Evolutionary conservation across 1,140 invertebrate species (phyloP).

Genomic region (Lineus longissimus): DNA sequence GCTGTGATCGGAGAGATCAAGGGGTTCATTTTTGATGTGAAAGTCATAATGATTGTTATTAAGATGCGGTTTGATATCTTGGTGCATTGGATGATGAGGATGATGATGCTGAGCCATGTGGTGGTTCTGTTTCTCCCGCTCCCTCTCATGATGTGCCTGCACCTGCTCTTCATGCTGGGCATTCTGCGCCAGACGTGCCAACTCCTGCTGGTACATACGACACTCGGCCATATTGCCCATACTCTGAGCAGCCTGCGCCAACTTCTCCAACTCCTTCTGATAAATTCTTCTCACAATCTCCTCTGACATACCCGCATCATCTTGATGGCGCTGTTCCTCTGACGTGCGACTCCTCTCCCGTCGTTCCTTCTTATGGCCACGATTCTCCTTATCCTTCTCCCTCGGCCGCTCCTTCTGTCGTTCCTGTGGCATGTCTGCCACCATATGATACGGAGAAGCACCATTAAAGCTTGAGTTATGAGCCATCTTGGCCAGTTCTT

Average conservation of each 20-base stretch:
- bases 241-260: slow-evolving; percentile 64
- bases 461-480: slow-evolving; percentile 14
- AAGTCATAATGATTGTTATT: too few relatives aligned
- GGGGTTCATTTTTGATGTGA: not conserved
- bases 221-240: slow-evolving; percentile 64
- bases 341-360: slow-evolving; percentile 61
- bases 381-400: not conserved
- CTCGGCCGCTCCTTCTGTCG: not conserved
- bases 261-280: slow-evolving; percentile 89
- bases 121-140: not conserved
- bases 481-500: slow-evolving; percentile 42
- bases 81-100: not conserved
- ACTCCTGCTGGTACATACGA: slow-evolving; percentile 86
- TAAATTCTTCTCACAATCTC: slow-evolving; percentile 96
- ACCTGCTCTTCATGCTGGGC: slow-evolving; percentile 18
- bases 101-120: not conserved
- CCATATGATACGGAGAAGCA: not conserved
- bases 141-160: not conserved
- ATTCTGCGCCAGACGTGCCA: slow-evolving; percentile 69
- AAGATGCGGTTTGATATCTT: not conserved
- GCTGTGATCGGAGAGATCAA: slow-evolving; percentile 14
- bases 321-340: slow-evolving; percentile 65
- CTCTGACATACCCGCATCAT: slow-evolving; percentile 89
- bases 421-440: not conserved
- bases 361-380: not conserved